Evolutionary conservation across 2,113 vertebrate species (phyloP).

Genomic region (Vidua macroura): DNA sequence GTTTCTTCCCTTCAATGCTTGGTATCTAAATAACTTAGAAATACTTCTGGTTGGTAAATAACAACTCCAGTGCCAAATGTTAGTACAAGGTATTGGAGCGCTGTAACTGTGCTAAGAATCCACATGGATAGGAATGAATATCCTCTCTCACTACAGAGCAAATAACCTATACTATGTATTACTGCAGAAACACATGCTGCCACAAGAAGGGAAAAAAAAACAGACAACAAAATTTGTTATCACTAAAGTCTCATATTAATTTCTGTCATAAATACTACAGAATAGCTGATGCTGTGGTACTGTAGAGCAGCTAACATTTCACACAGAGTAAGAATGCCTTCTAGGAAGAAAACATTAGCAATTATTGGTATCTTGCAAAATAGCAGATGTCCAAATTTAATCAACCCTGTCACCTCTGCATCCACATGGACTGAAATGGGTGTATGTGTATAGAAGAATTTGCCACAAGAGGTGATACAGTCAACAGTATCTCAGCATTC

Average conservation of each 20-base stretch:
- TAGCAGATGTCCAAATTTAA: neutral
- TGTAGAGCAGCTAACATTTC: neutral
- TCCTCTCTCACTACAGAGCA: neutral
- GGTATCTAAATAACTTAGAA: constrained; percentile 65
- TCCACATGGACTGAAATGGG: neutral
- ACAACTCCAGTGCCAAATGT: constrained; percentile 68
- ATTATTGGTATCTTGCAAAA: neutral
- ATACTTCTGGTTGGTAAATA: constrained; percentile 68
- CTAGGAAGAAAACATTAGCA: neutral
- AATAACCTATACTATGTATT: neutral
- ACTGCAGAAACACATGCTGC: neutral
- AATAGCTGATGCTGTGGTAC: neutral
- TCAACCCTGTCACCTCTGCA: neutral
- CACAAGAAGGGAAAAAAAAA: neutral
- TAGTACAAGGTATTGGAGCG: constrained; percentile 69
- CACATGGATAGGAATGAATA: neutral
- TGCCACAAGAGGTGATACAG: neutral
- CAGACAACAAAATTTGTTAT: neutral
- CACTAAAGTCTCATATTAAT: neutral
- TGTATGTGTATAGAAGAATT: neutral
- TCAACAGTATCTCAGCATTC: neutral
- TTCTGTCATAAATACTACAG: neutral
- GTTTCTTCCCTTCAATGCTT: constrained; percentile 25
- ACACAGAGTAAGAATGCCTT: neutral
- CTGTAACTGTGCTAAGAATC: constrained; percentile 48